Conservation (phyloP, 2,797 vertebrate genomes). For the Chanos chanos region DNA sequence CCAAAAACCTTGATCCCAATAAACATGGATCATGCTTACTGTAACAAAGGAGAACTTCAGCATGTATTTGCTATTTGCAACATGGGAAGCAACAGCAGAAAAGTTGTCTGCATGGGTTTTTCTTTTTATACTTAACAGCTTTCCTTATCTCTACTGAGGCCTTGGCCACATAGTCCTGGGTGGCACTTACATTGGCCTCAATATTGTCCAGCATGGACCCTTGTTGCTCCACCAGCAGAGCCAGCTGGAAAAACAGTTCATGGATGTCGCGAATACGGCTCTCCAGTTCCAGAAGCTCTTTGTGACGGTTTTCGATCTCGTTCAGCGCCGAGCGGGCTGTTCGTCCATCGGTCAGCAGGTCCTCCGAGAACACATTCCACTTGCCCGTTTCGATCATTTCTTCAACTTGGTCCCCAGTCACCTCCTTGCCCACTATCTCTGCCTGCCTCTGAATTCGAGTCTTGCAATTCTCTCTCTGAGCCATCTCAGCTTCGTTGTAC, state of each 20-base stretch:
- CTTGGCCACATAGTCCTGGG: conserved; percentile 80
- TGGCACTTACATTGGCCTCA: conserved; percentile 78
- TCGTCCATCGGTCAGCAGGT: conserved; percentile 83
- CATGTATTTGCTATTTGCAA: conserved; percentile 63
- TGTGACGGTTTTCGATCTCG: conserved; percentile 91
- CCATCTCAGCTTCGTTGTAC: conserved; percentile 88
- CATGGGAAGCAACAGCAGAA: conserved; percentile 91
- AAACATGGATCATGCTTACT: too few species aligned
- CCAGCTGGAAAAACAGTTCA: conserved; percentile 91
- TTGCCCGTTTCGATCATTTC: conserved; percentile 94
- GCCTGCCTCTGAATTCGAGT: conserved; percentile 92
- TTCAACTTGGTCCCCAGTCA: conserved; percentile 88
- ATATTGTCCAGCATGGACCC: conserved; percentile 84
- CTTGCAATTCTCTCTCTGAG: conserved; percentile 91
- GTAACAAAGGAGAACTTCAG: too few species aligned
- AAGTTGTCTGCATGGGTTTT: conserved; percentile 82
- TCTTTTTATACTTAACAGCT: conserved; percentile 83
- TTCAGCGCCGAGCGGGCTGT: conserved; percentile 80
- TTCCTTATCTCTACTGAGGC: conserved; percentile 74
- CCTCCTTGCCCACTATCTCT: conserved; percentile 93
- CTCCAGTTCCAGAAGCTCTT: conserved; percentile 90
- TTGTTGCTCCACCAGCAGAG: conserved; percentile 89
- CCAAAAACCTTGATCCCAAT: too few species aligned
- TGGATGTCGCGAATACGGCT: conserved; percentile 86
- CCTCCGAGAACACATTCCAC: conserved; percentile 93